Base-by-base conservation (phyloP, 2,113 vertebrate genomes). In the Gallinago media region DNA sequence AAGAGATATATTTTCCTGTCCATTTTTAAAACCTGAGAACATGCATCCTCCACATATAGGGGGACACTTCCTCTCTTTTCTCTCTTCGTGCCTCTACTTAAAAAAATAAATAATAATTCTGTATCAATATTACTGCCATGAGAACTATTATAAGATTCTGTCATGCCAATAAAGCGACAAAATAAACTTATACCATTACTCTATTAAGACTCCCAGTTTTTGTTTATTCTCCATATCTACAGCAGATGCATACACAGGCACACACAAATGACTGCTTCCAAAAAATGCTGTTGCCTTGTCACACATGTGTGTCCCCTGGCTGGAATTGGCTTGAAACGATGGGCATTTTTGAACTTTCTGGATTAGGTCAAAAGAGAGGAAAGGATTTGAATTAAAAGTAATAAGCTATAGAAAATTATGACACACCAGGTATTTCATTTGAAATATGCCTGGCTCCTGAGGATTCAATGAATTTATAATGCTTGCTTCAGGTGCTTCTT, bases 381-480 rank as follows among this genome's bases (percentile, higher is more conserved):
- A 92, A 96, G 31, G 6, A 87, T 89, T n/a, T 82, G 59, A 89
- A 82, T 91, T 68, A 81, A 94, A 93, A 93, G 25, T 61, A 96
- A 77, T 31, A 91, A 93, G 71, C 22, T 46, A 81, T 38, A 83
- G 81, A 94, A 97, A 93, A 89, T 88, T 85, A 93, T 88, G 59
- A 68, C 77, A 77, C 50, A 76, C 70, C 26, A 87, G 34, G 46
- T 89, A 58, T 88, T 89, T 87, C 7, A 81, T 89, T 79, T 93
- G 93, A 96, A 94, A 81, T 83, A 81, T 56, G 23, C 71, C 29
- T 80, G 34, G 8, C 36, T 96, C 68, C 86, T 50, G 61, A 82
- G 54, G 61, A 92, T 91, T 94, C 92, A 96, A 94, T 95, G 94
- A 92, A 97, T 97, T 89, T 91, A 86, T 94, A 96, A 96, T 91